Percentiles rank a stretch among this genome's conserved stretches.
Conservation (phyloP, 2,888 invertebrate species). For the Zele albiditarsus region DNA sequence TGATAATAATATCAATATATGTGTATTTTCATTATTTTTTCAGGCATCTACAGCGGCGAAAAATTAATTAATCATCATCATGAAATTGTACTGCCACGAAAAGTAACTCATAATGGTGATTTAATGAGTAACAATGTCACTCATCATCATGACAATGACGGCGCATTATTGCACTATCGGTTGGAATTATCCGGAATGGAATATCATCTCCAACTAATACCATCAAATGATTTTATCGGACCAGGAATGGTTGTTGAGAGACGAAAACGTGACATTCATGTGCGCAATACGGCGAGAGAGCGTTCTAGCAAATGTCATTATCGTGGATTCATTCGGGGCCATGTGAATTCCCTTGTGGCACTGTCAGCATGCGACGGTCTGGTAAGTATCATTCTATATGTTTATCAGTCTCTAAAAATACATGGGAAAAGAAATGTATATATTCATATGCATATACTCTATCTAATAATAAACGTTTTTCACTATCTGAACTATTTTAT, state of each 20-base stretch:
- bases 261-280: constrained; percentile 71
- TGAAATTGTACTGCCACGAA: constrained; percentile 78
- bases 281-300: constrained; percentile 65
- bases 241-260: constrained; percentile 82
- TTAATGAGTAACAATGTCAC: constrained; percentile 76
- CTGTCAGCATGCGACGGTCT: constrained; percentile 88
- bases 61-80: constrained; percentile 74
- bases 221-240: constrained; percentile 67
- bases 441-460: not conserved
- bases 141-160: constrained; percentile 75
- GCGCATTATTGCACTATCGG: constrained; percentile 75
- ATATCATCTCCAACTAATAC: constrained; percentile 69
- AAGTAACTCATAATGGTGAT: constrained; percentile 76
- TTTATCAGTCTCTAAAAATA: constrained; percentile 9
- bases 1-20: too few species aligned
- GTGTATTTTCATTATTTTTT: constrained; percentile 49
- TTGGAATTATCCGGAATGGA: constrained; percentile 70
- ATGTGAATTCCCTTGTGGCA: constrained; percentile 82
- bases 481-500: not conserved
- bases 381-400: constrained; percentile 76
- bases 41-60: constrained; percentile 74
- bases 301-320: constrained; percentile 82
- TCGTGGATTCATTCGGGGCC: constrained; percentile 83
- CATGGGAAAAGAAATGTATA: not conserved
- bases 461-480: constrained; percentile 2